Conservation (phyloP, 2,888 invertebrate species). For the Drosophila anomalata region DNA sequence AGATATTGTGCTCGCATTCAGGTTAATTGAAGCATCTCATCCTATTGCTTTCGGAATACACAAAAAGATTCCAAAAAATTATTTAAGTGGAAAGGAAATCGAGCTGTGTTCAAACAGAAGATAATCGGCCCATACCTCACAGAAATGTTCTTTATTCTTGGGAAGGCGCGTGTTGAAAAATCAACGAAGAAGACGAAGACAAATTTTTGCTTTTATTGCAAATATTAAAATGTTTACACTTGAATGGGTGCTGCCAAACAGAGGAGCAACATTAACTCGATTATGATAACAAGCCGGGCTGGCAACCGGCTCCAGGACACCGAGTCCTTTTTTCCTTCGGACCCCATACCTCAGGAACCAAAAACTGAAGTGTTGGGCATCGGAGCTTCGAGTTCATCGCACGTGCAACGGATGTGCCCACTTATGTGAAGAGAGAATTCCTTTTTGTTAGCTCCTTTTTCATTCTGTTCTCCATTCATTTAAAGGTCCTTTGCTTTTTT, state of each 20-base stretch:
- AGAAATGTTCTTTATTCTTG: constrained; percentile 5
- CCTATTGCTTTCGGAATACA: constrained; percentile 1
- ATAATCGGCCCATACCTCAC: constrained; percentile 5
- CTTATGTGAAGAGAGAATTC: constrained; percentile 30
- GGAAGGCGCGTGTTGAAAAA: constrained; percentile 41
- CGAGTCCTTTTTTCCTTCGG: not conserved
- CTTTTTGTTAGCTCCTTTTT: constrained; percentile 5
- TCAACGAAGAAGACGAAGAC: constrained; percentile 16
- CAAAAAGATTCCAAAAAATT: constrained; percentile 48
- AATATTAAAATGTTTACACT: constrained; percentile 75
- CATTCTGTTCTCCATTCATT: constrained; percentile 2
- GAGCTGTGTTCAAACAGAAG: constrained; percentile 56
- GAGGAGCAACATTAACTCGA: constrained; percentile 54
- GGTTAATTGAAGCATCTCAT: constrained; percentile 58
- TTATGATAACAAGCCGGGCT: constrained; percentile 56
- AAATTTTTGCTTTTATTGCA: constrained; percentile 57
- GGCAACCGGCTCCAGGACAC: constrained; percentile 4
- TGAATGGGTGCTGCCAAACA: constrained; percentile 50
- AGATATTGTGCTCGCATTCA: constrained; percentile 45
- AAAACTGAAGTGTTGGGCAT: constrained; percentile 16
- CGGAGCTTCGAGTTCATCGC: constrained; percentile 22
- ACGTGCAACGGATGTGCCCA: constrained; percentile 49
- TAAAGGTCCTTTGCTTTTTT: constrained; percentile 2
- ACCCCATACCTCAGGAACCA: not conserved
- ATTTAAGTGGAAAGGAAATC: constrained; percentile 63